These are phyloP conservation scores for Yponomeuta cagnagella DNA, from an alignment of 2,888 invertebrate species.

Conservation along the genomic window DNA sequence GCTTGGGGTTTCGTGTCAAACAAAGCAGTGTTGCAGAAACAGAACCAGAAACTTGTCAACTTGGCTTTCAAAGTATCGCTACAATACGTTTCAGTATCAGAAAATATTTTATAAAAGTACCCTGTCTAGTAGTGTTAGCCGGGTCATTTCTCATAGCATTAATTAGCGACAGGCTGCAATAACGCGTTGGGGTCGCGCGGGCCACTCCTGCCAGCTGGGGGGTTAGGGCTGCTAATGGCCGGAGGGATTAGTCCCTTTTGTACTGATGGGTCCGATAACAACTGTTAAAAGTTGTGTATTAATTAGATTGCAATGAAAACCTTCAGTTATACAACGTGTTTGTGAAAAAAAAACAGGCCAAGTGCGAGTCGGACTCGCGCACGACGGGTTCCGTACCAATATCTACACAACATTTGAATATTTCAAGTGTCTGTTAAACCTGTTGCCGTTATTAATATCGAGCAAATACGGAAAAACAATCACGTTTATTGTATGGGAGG, in stretches of 20 bases:
- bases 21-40: too few species aligned
- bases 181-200: background rate
- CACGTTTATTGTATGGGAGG: too few species aligned
- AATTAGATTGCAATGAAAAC: background rate
- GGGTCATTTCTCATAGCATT: background rate
- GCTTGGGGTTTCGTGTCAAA: too few species aligned
- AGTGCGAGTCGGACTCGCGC: too few species aligned
- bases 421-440: too few species aligned
- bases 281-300: background rate
- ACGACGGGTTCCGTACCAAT: too few species aligned
- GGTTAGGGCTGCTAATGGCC: background rate
- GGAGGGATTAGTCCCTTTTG: background rate
- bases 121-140: background rate
- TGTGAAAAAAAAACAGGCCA: too few species aligned
- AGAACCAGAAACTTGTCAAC: too few species aligned
- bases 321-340: too few species aligned
- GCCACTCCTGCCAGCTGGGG: background rate
- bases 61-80: background rate
- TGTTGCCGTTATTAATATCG: too few species aligned
- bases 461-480: too few species aligned
- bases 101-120: background rate
- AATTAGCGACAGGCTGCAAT: background rate
- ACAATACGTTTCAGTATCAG: background rate
- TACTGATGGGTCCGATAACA: background rate
- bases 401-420: too few species aligned